These are phyloP conservation scores for Choristoneura fumiferana DNA, from an alignment of 1,140 invertebrate species.

Conservation along the genomic window DNA sequence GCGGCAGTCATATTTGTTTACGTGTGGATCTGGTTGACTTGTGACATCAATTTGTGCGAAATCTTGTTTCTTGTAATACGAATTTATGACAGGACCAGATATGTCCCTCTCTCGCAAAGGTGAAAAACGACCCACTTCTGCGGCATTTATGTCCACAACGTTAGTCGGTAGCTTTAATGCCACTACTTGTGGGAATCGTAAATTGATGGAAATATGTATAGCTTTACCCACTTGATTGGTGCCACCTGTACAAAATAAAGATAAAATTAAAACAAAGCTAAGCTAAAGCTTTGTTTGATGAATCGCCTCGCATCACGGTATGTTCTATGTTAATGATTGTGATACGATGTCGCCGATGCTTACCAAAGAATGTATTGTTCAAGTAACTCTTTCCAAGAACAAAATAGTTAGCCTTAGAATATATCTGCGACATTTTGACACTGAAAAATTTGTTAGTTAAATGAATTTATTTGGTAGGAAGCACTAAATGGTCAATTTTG, in stretches of 20 bases:
- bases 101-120: slow-evolving; percentile 81
- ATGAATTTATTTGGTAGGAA: no score
- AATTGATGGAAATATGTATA: slow-evolving; percentile 50
- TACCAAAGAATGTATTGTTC: slow-evolving; percentile 36
- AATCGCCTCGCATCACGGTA: no score
- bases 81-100: slow-evolving; percentile 77
- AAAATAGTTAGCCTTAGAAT: slow-evolving; percentile 32
- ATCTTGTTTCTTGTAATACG: slow-evolving; percentile 52
- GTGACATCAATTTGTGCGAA: slow-evolving; percentile 59
- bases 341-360: slow-evolving; percentile 12
- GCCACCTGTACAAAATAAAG: slow-evolving; percentile 30
- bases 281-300: no score
- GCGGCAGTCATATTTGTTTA: slow-evolving; percentile 84
- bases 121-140: slow-evolving; percentile 82
- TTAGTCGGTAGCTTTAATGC: slow-evolving; percentile 68
- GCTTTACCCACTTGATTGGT: slow-evolving; percentile 40
- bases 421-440: slow-evolving; percentile 38
- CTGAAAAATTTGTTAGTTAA: neutral
- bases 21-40: slow-evolving; percentile 74
- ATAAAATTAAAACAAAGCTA: neutral
- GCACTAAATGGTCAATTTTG: no score
- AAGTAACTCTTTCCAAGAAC: slow-evolving; percentile 27
- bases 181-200: slow-evolving; percentile 62
- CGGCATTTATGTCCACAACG: slow-evolving; percentile 79
- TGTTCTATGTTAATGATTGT: no score